Conservation (phyloP, 2,113 vertebrate species). For the Pteruthius melanotis region DNA sequence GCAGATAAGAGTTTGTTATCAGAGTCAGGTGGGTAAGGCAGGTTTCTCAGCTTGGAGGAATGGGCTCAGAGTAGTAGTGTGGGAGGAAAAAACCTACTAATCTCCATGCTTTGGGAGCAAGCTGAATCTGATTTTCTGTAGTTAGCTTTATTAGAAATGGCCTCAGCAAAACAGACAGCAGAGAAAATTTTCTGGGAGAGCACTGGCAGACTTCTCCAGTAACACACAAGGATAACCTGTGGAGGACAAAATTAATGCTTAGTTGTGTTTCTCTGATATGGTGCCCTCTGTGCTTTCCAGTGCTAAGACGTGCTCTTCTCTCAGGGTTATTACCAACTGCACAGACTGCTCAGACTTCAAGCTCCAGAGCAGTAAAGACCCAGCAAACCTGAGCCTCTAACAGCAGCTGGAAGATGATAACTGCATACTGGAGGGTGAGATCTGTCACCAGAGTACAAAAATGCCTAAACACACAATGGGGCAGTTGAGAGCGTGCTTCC, state of each 20-base stretch:
- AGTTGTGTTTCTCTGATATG: not conserved
- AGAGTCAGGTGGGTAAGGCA: not conserved
- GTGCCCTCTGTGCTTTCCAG: not conserved
- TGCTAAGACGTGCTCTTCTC: not conserved
- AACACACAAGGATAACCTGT: not conserved
- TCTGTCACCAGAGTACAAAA: not conserved
- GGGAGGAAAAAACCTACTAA: not conserved
- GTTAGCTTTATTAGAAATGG: not conserved
- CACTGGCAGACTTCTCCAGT: not conserved
- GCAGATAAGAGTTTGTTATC: not conserved
- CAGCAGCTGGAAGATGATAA: not conserved
- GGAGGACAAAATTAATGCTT: not conserved
- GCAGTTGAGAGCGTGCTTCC: not conserved
- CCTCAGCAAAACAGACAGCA: not conserved
- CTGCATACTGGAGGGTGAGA: not conserved
- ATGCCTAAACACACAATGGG: not conserved
- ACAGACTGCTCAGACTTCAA: not conserved
- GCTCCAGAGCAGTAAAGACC: not conserved
- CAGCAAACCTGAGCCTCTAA: not conserved
- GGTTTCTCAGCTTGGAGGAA: not conserved
- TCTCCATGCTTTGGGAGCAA: not conserved
- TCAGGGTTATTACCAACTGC: not conserved
- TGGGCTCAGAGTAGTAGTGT: not conserved
- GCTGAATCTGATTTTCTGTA: not conserved
- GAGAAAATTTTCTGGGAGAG: not conserved